Evolutionary conservation across 2,888 invertebrate species (phyloP), one percentile per base, ranked within the genome.

Genomic region (Drosophila setosimentum): DNA sequence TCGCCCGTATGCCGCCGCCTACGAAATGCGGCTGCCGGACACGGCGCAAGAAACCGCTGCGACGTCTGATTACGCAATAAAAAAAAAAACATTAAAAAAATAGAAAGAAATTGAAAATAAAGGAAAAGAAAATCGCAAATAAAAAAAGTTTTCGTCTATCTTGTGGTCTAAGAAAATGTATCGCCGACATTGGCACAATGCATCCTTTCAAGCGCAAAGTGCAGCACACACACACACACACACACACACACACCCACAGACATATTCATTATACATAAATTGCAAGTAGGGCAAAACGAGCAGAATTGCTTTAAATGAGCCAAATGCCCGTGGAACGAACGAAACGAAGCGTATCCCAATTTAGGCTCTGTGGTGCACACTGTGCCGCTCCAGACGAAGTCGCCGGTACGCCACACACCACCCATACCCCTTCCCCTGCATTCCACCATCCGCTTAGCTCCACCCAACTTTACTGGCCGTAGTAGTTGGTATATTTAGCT

Each of bases 191-290:
- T 78, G 76, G 68, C 79, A 87, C 89, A 87, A 87, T 89, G 89
- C 86, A 87, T 84, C 87, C 87, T 87, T 87, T 87, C 89, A 87
- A 87, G 82, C 87, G 87, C 89, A 89, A 89, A 87, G 87, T 87
- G 87, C 86, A 80, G 49, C 37, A 57, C 16, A 40, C 40, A 0
- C 40, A 2, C 42, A 5, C 11, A n/a, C 11, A n/a, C 35, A 16
- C 18, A 0, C 32, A 1, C 40, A 24, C 48, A 27, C 18, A 54
- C 64, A 51, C 59, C 59, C 68, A 33, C 65, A 53, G 21, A 53
- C 72, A 69, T 81, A 88, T 85, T 85, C 85, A 85, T 85, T 85
- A 87, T 76, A 78, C 76, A 78, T 79, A 87, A 87, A 87, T 82
- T 84, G 82, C 87, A 89, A 76, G 80, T 73, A 80, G 76, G 67